Evolutionary conservation across 2,888 invertebrate species (phyloP), one percentile per base, ranked within the genome.

Genomic region (Patella ulyssiponensis): DNA sequence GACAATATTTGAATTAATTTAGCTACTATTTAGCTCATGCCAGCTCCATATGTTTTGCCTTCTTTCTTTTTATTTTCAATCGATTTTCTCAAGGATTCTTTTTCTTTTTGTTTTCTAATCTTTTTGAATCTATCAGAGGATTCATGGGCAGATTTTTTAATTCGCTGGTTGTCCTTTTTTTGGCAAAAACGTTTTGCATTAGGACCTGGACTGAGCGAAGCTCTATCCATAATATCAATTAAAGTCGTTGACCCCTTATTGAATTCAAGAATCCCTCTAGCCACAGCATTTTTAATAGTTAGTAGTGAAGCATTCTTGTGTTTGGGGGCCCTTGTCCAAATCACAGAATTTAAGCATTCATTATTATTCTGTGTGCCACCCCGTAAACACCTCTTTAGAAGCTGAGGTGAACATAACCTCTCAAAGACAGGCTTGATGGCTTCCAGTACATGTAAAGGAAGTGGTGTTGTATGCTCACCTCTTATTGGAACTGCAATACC

Each of bases 311-410:
- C 72, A 51, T 33, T 33, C 51, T 44, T 72, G 27, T 23, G 51
- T 44, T 72, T 72, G 11, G 72, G 72, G 33, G 72, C 72, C 51
- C 72, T 33, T 72, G 72, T 44, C 72, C 72, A 44, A 33, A 72
- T 72, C 51, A 44, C 14, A 44, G 33, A 27, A 72, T 72, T 72
- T 44, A 72, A n/a, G n/a, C 33, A 72, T 44, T 72, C 72, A 44
- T 72, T 72, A 7, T 33, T 44, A 72, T 72, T 44, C 2, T 72
- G 72, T 33, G 72, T 44, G 17, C 4, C 51, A 17, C 52, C 72
- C 14, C 72, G 3, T 4, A 72, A 9, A 4, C 72, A 72, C 0
- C 7, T 2, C 1, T 51, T 72, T 44, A 72, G 51, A n/a, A 72
- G n/a, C n/a, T 44, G n/a, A n/a, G 27, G 27, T 27, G 12, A n/a